These are phyloP conservation scores for Lamellibrachia satsuma DNA, from an alignment of 2,888 invertebrate species.

Conservation along the genomic window DNA sequence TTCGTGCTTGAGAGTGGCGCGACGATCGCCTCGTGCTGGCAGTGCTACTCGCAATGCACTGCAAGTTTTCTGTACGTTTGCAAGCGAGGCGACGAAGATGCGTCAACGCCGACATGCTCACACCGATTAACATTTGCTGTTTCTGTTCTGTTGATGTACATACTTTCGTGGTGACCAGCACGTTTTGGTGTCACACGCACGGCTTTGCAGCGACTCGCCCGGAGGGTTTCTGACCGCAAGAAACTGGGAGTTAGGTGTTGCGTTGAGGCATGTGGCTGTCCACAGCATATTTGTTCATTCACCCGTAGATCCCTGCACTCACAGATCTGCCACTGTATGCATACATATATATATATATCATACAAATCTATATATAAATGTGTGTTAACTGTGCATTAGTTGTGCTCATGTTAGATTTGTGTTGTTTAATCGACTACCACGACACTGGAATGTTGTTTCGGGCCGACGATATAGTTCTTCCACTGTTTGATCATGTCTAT, in stretches of 20 bases:
- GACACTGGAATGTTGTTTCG: background rate
- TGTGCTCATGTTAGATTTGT: constrained; percentile 11
- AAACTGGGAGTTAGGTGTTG: background rate
- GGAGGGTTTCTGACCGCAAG: background rate
- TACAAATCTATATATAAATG: background rate
- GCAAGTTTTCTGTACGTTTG: background rate
- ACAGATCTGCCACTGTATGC: background rate
- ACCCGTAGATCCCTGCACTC: background rate
- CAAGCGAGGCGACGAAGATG: background rate
- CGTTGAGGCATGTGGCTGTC: background rate
- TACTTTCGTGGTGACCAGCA: constrained; percentile 2
- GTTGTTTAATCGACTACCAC: constrained; percentile 10
- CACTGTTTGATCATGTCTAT: constrained; percentile 7
- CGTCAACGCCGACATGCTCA: background rate
- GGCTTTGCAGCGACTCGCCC: background rate
- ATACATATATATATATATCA: constrained; percentile 12
- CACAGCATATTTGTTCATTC: background rate
- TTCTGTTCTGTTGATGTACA: constrained; percentile 12
- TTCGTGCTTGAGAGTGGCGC: background rate
- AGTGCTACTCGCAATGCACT: background rate
- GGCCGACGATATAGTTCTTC: constrained; percentile 11
- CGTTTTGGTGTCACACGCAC: background rate
- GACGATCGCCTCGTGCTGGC: background rate
- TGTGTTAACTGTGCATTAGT: background rate
- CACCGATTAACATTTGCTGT: background rate